These are phyloP conservation scores for Campylomormyrus numenius DNA, from an alignment of 2,113 vertebrate genomes.

Conservation along the genomic window DNA sequence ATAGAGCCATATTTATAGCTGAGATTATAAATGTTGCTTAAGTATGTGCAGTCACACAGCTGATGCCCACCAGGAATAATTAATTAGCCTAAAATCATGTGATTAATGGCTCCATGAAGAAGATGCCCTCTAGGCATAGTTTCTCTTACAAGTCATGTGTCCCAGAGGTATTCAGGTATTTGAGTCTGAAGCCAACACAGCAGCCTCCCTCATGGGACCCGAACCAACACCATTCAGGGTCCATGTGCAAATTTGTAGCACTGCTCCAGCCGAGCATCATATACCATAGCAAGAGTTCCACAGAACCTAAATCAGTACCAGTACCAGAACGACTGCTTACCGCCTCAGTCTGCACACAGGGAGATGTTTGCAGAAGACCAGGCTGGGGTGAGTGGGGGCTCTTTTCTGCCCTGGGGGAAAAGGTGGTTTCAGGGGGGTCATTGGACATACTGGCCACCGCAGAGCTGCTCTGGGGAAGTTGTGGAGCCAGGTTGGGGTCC, in stretches of 20 bases:
- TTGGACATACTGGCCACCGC: slow-evolving; percentile 36
- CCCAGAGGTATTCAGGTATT: not conserved
- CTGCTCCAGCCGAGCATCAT: not conserved
- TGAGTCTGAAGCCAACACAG: not conserved
- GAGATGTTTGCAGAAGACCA: slow-evolving; percentile 17
- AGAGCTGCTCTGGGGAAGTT: slow-evolving; percentile 23
- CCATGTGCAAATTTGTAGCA: not conserved
- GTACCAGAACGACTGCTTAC: slow-evolving; percentile 45
- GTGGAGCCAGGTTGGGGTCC: slow-evolving; percentile 10
- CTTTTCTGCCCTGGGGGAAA: slow-evolving; percentile 29
- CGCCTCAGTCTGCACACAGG: slow-evolving; percentile 40
- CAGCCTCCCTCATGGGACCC: not conserved
- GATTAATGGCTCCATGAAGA: slow-evolving; percentile 29
- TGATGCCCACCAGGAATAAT: slow-evolving; percentile 26
- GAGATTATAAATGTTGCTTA: slow-evolving; percentile 15
- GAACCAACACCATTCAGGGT: not conserved
- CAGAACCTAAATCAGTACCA: not conserved
- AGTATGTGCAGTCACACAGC: slow-evolving; percentile 32
- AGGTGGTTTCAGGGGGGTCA: slow-evolving; percentile 20
- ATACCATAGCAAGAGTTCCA: not conserved
- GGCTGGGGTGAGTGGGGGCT: slow-evolving; percentile 28
- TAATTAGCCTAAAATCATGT: slow-evolving; percentile 26
- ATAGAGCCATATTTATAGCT: not conserved
- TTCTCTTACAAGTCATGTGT: slow-evolving; percentile 28
- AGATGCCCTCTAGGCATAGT: slow-evolving; percentile 28